These are phyloP conservation scores for Semnornis frantzii DNA, from an alignment of 2,113 vertebrate genomes.

Conservation along the genomic window DNA sequence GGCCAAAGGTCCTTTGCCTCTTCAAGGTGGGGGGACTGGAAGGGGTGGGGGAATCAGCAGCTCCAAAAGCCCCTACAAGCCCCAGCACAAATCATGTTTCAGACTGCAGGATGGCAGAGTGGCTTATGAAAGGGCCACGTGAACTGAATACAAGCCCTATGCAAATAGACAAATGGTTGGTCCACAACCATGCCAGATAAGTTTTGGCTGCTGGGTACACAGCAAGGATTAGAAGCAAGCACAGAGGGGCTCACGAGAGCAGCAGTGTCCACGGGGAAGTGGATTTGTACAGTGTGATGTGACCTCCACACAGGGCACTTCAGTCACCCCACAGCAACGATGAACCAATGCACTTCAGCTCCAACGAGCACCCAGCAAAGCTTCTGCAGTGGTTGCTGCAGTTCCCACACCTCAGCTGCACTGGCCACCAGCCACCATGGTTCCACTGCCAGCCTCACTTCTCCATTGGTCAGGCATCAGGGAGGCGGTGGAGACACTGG, in stretches of 20 bases:
- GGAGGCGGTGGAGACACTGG: too few species aligned
- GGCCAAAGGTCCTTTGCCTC: not conserved
- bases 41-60: not conserved
- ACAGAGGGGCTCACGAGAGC: not conserved
- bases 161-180: not conserved
- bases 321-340: accelerated
- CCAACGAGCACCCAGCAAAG: accelerated
- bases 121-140: accelerated
- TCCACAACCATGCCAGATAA: not conserved
- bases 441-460: not conserved
- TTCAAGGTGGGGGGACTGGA: not conserved
- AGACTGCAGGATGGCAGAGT: not conserved
- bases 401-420: not conserved
- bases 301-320: not conserved
- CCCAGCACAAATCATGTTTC: not conserved
- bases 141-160: not conserved
- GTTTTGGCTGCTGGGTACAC: not conserved
- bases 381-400: accelerated
- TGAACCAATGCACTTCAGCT: accelerated
- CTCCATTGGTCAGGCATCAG: not conserved
- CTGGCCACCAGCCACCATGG: not conserved
- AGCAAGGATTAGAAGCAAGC: not conserved
- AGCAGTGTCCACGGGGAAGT: accelerated
- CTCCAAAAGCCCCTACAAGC: not conserved
- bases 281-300: not conserved